A percentile compares a stretch with the other conserved stretches of the same genome.
These are phyloP conservation scores for Teleiodes luculella DNA, from an alignment of 2,888 invertebrate genomes.

Conservation along the genomic window DNA sequence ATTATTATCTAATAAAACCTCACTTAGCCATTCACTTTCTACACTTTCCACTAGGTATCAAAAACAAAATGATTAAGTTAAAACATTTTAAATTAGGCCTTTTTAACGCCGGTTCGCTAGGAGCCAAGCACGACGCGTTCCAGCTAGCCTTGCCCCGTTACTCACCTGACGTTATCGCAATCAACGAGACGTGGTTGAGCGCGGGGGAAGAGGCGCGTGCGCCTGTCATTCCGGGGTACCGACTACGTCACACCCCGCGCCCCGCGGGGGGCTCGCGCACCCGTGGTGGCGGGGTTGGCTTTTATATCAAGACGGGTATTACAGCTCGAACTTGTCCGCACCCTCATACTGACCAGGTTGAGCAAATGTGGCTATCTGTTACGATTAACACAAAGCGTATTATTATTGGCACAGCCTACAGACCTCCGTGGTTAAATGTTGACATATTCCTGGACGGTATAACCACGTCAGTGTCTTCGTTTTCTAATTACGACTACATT, in stretches of 20 bases:
- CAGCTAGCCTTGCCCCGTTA: no score
- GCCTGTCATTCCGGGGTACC: not conserved
- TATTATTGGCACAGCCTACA: not conserved
- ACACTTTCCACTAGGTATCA: no score
- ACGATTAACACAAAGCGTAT: not conserved
- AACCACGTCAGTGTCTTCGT: not conserved
- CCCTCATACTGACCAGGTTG: not conserved
- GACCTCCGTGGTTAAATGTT: not conserved
- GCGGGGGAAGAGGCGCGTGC: not conserved
- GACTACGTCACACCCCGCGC: not conserved
- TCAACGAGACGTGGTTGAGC: no score
- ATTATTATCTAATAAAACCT: no score
- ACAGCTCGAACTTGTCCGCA: not conserved
- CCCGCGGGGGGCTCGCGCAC: not conserved
- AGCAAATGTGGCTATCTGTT: not conserved
- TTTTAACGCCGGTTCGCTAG: no score
- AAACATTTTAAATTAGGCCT: no score
- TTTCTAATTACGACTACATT: not conserved
- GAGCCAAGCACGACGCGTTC: no score
- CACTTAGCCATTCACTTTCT: no score
- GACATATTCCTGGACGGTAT: not conserved
- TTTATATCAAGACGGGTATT: not conserved
- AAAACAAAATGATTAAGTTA: no score
- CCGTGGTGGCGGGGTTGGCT: not conserved
- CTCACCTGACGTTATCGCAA: no score